Evolutionary conservation across 1,140 invertebrate species (phyloP), one percentile per base, ranked within the genome.

Genomic region (Forficula auricularia): DNA sequence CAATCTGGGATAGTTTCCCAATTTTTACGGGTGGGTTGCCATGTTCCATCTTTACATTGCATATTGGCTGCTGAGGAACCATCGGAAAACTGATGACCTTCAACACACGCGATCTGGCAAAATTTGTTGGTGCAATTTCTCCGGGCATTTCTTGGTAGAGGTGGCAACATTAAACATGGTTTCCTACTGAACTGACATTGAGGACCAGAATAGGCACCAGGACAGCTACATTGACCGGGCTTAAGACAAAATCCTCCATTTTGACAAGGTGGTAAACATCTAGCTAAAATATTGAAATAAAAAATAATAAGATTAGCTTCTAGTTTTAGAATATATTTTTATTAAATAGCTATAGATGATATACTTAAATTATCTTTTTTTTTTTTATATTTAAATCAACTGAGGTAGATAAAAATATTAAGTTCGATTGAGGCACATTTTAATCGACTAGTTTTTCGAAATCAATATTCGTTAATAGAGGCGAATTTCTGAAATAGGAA

Each of bases 201-300:
- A 1, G 72, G 68, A 13, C 85, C 85, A 18, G 67, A 68, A 57
- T 71, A 86, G 51, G 75, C 75, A 15, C 73, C 65, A 0, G 74
- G 63, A 51, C 84, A 90, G 8, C 73, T 56, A 51, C 83, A 87
- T 1, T 67, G 59, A 56, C 80, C 73, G 0, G 77, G 77, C 1
- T 63, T 64, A 1, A 77, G 52, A 52, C 84, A 89, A 12, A 79
- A 75, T 1, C 85, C 84, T 38, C 72, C 77, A 59, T 90, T 86
- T 52, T 76, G 63, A 57, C 84, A 90, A 1, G 66, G 59, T 0
- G 77, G 74, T 12, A 72, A 52, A 55, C 85, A 90, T 47, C 72
- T 64, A 3, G 79, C 82, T 84, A 48, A 37, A 64, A 55, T 33
- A 43, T 47, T 20, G 46, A 47, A 47, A 38, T 42, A 40, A 33